phyloP scores from a whole-genome alignment of 2,113 vertebrate genomes.

The Proterorhinus semilunaris region DNA sequence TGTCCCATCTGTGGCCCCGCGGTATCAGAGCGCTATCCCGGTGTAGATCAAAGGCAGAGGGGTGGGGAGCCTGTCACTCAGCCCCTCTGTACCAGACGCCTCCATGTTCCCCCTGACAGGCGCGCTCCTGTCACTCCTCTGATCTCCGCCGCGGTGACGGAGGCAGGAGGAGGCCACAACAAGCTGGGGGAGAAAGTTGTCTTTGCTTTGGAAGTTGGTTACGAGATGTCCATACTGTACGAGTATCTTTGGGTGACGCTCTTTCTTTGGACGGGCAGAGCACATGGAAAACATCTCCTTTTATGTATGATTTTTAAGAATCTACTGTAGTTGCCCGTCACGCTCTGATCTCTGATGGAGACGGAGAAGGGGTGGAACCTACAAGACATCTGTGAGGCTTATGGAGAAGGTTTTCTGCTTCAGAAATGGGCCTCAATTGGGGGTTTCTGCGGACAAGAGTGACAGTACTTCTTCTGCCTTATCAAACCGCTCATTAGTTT shows the following conservation, averaged over 20 bases:
- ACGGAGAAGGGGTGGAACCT: neutral
- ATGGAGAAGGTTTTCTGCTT: conserved; percentile 40
- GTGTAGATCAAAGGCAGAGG: conserved; percentile 68
- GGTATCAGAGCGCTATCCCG: conserved; percentile 53
- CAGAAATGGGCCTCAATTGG: conserved; percentile 17
- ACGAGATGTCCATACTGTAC: too few species aligned
- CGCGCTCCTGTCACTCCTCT: conserved; percentile 62
- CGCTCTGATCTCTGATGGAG: too few species aligned
- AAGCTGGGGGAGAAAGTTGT: neutral
- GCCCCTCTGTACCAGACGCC: conserved; percentile 50
- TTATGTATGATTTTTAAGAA: too few species aligned
- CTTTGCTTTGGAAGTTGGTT: neutral
- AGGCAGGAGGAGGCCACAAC: conserved; percentile 18
- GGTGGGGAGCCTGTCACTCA: conserved; percentile 63
- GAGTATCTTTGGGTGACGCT: too few species aligned
- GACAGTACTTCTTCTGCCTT: neutral
- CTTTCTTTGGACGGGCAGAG: too few species aligned
- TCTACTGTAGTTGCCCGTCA: too few species aligned
- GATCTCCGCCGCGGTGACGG: conserved; percentile 49
- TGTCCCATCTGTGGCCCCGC: conserved; percentile 66
- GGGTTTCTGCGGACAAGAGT: neutral
- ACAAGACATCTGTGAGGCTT: conserved; percentile 18
- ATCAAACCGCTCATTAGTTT: too few species aligned
- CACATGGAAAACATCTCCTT: too few species aligned
- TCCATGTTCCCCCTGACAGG: conserved; percentile 65